Base-by-base conservation (phyloP, 2,888 invertebrate genomes). In the Erebia epiphron region DNA sequence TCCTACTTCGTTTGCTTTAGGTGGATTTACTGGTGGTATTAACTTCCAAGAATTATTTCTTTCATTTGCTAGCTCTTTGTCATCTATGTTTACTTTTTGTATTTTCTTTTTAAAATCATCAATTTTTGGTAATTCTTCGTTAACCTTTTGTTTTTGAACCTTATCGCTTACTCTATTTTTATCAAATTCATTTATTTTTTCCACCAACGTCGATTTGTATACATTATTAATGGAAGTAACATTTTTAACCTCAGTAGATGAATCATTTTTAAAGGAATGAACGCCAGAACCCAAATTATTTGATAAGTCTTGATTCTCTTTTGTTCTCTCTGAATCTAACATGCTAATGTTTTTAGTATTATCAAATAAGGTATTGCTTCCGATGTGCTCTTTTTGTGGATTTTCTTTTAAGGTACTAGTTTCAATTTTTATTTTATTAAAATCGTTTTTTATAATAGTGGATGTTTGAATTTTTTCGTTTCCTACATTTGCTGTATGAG, bases 41-140 rank as follows among this genome's bases (percentile, higher is more conserved):
- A 95, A 86, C 75, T 94, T 95, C 95, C 95, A 95, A 10, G 93
- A 91, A 80, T 86, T 87, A 76, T 92, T 93, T 73, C 88, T 85
- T 75, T 88, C 87, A 71, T 81, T 89, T 0, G 80, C 79, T 56
- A 91, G 74, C 79, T 93, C 93, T 78, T 91, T 91, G 18, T 92
- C 92, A 67, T 90, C 91, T 65, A 91, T 89, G 69, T 92, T 91
- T 0, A 92, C 88, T 79, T 92, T 92, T 75, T 93, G 93, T 68
- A 92, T 86, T 82, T 92, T 93, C 77, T 92, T 93, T 77, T 91
- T 92, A 70, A 90, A 90, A 54, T 93, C 93, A 46, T 93, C 92
- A 43, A 89, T 78, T 83, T 92, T 93, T 2, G 89, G 88, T n/a
- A 79, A 70, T n/a, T 83, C 82, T 21, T 78, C 73, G 4, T 54